Conservation (phyloP, 2,888 invertebrate species). For the Zygogramma bicolorata region DNA sequence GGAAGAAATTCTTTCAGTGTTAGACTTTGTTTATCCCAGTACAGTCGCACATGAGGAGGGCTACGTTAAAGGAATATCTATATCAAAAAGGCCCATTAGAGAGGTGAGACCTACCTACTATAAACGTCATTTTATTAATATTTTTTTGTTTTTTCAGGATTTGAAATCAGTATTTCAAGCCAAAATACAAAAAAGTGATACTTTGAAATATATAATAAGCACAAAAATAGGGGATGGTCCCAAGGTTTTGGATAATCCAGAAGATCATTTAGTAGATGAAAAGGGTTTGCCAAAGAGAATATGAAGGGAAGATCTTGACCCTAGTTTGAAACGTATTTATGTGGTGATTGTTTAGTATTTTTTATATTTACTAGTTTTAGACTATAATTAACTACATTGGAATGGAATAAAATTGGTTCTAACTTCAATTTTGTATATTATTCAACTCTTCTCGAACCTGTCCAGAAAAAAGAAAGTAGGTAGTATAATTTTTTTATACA, state of each 20-base stretch:
- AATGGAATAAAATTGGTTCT: too few relatives aligned
- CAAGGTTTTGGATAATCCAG: constrained; percentile 65
- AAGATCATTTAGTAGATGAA: constrained; percentile 68
- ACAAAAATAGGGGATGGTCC: constrained; percentile 89
- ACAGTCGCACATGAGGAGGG: constrained; percentile 65
- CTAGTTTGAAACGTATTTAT: neutral
- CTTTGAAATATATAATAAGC: constrained; percentile 85
- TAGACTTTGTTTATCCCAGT: constrained; percentile 84
- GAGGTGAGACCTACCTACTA: constrained; percentile 27
- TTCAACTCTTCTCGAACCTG: too few relatives aligned
- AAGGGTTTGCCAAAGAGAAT: constrained; percentile 65
- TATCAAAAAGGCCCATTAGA: constrained; percentile 25
- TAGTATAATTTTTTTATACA: too few relatives aligned
- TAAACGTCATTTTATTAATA: neutral
- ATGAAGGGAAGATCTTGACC: neutral
- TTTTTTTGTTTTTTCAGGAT: constrained; percentile 45
- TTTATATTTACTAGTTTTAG: neutral
- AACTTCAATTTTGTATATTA: too few relatives aligned
- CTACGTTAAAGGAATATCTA: constrained; percentile 72
- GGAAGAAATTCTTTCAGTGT: constrained; percentile 74
- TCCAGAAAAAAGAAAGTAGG: too few relatives aligned
- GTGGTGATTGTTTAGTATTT: neutral
- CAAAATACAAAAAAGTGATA: constrained; percentile 64
- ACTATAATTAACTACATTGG: too few relatives aligned
- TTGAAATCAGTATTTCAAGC: constrained; percentile 44